Evolutionary conservation across 2,888 invertebrate species (phyloP), one percentile per base, ranked within the genome.

Genomic region (Chaetogeoica ovagalla): DNA sequence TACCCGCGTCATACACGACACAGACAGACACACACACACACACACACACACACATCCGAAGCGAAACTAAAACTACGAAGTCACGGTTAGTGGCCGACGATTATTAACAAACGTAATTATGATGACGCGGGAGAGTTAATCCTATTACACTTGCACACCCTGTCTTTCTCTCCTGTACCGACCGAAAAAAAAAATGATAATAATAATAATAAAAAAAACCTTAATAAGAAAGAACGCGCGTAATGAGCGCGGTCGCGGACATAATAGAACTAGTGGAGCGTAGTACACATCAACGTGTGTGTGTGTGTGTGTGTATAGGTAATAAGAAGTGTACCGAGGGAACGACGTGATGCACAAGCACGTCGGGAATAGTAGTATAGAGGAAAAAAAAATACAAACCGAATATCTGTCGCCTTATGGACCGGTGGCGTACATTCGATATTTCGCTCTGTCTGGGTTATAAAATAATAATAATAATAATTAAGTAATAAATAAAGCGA

Each of bases 91-190:
- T 19, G 59, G 68, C 59, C 68, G n/a, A 76, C 48, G 21, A 69
- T 60, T 76, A 69, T 76, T 60, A 60, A 76, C 76, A 76, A 76
- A 76, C 76, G 68, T 69, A 69, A 76, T 76, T 68, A 76, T 60
- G 76, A 76, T 52, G 76, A 76, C 60, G 76, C 48, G 30, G 30
- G 60, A 66, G 57, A 75, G 75, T 66, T 76, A 76, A 76, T 76
- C 76, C 68, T 69, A 76, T 76, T 76, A 69, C 76, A 76, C 68
- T 30, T 30, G 30, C 30, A 43, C 43, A 43, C 43, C 43, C 43
- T 43, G 4, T 11, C 43, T 23, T 19, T 30, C 30, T 30, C 30
- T 30, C 30, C 30, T 30, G 4, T 23, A n/a, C 11, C 5, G 13
- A 52, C 17, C 13, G 52, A 52, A 13, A 52, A 72, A 9, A 63